Evolutionary conservation across 2,113 vertebrate genomes (phyloP), one percentile per base, ranked within the genome.

Genomic region (Apodemus sylvaticus): DNA sequence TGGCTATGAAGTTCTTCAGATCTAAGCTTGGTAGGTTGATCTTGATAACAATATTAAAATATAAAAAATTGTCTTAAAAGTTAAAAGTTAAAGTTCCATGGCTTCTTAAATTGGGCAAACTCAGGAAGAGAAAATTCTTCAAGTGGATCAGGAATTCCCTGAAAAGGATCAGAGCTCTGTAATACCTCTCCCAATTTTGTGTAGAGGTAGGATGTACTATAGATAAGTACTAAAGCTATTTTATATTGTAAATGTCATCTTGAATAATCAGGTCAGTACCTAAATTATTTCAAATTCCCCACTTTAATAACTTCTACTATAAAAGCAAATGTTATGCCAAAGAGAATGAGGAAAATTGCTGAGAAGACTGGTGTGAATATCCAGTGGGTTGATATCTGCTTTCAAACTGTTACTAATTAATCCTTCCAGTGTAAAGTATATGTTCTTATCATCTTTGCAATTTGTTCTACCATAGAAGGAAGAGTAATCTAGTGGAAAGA

Each of bases 351-450:
- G 22, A 96, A 29, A 91, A 91, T 87, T 90, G 87, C 60, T 76
- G 26, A n/a, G 58, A 92, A 94, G 58, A 73, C 1, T 95, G 68
- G 8, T 20, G 88, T 92, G 42, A 68, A 95, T 83, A 87, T 71
- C 7, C 7, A 62, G 31, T 86, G 70, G 88, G 58, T 85, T 95
- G 62, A 85, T 86, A 17, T 94, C 53, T 71, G 26, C 60, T 94
- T 95, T 93, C 31, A 92, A 93, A 95, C 93, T 64, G 78, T 86
- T 62, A 81, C 86, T 85, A 81, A 34, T 88, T 89, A 93, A 73
- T 93, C 29, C 17, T 89, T 86, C 42, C n/a, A 73, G 70, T 87
- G 36, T 66, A 60, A 96, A 96, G 42, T 85, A 12, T 26, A 76
- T 71, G 16, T 39, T 95, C 22, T 91, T 89, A 85, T 77, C 58